A percentile compares a stretch with the other conserved stretches of the same genome.
phyloP scores from a whole-genome alignment of 53 echinoderm and acorn worm genomes.

The Arbacia lixula region DNA sequence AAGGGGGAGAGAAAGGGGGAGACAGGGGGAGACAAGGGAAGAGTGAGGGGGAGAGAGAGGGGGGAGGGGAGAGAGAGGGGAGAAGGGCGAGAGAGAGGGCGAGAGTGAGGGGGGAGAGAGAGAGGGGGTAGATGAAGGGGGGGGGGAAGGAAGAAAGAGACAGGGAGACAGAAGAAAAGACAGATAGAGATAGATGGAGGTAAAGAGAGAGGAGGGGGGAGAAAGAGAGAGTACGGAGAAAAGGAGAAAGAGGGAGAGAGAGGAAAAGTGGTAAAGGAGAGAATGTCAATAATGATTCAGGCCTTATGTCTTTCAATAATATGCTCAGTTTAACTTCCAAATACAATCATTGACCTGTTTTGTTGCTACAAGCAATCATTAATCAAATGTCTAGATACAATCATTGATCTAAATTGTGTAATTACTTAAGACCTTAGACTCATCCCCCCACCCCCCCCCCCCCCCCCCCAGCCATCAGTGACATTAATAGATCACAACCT shows the following conservation, averaged over 20 bases:
- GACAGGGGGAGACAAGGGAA: background rate
- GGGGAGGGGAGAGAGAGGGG: background rate
- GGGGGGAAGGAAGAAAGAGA: no score
- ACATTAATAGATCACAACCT: conserved; percentile 18
- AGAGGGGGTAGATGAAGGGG: no score
- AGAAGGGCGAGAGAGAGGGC: background rate
- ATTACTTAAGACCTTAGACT: no score
- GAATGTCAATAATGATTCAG: no score
- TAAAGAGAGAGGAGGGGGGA: background rate
- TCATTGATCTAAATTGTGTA: no score
- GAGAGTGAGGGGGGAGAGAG: background rate
- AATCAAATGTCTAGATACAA: no score
- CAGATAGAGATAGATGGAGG: background rate
- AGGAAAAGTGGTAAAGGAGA: background rate
- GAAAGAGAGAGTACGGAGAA: background rate
- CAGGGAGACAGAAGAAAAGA: background rate
- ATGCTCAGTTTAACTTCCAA: no score
- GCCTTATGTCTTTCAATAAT: no score
- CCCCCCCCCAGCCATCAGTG: background rate
- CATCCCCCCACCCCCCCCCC: no score
- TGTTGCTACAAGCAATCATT: no score
- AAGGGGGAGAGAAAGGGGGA: no score
- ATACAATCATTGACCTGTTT: no score
- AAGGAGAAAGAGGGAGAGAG: background rate
- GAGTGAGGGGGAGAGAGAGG: background rate